These are phyloP conservation scores for Isichthys henryi DNA, from an alignment of 2,113 vertebrate genomes.

Conservation along the genomic window DNA sequence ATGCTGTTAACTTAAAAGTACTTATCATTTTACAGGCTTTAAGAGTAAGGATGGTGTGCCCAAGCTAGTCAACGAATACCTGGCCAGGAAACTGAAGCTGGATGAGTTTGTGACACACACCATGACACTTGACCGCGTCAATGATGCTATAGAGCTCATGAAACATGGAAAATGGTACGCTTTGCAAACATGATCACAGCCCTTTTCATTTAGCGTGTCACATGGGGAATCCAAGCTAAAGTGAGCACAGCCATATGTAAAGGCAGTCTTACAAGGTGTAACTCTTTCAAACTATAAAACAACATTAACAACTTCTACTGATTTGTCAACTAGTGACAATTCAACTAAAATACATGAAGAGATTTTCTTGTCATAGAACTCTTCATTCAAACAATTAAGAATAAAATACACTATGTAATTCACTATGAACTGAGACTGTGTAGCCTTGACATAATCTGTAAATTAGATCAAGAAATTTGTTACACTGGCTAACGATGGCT, in stretches of 20 bases:
- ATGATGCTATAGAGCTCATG: constrained; percentile 65
- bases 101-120: constrained; percentile 64
- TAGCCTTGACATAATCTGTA: not conserved
- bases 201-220: not conserved
- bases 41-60: constrained; percentile 60
- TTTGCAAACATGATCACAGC: not conserved
- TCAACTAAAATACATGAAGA: not conserved
- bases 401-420: not conserved
- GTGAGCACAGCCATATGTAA: not conserved
- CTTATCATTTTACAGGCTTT: constrained; percentile 52
- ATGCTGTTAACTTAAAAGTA: not conserved
- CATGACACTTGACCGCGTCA: constrained; percentile 63
- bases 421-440: not conserved
- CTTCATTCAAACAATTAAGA: not conserved
- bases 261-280: not conserved
- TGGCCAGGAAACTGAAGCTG: constrained; percentile 64
- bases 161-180: constrained; percentile 58
- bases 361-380: not conserved
- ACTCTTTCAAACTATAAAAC: not conserved
- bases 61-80: constrained; percentile 60
- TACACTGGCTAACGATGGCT: not conserved
- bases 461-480: not conserved
- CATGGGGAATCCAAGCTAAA: not conserved
- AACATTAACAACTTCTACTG: not conserved
- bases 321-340: not conserved